These are phyloP conservation scores for Turritopsis rubra DNA, from an alignment of 30 jellyfish, hydroid and myxozoan genomes.

Conservation along the genomic window DNA sequence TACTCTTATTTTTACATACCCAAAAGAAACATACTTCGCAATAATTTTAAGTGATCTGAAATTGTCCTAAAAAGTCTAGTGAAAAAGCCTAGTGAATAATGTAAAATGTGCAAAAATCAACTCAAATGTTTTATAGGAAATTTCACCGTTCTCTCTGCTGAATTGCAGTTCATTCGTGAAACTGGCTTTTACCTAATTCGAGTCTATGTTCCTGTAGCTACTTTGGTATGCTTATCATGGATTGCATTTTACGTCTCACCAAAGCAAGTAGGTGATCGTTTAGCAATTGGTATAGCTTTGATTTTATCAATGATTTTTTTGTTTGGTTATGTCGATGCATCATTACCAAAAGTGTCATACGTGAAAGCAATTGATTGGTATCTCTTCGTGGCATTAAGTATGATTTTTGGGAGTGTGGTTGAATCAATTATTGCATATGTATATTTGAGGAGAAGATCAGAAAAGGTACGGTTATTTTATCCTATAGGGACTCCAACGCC, in stretches of 20 bases:
- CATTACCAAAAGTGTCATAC: slow-evolving; percentile 45
- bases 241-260: slow-evolving; percentile 23
- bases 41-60: too few species aligned
- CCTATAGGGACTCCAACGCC: background rate
- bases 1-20: too few species aligned
- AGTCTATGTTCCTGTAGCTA: slow-evolving; percentile 24
- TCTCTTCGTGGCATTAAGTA: slow-evolving; percentile 16
- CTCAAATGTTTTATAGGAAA: background rate
- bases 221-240: slow-evolving; percentile 38
- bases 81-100: too few species aligned
- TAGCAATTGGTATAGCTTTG: slow-evolving; percentile 37
- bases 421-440: slow-evolving; percentile 25
- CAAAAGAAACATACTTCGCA: too few species aligned
- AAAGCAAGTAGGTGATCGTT: slow-evolving; percentile 38
- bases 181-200: slow-evolving; percentile 35
- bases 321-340: slow-evolving; percentile 27
- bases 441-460: background rate
- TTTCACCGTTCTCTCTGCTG: slow-evolving; percentile 11
- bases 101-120: too few species aligned
- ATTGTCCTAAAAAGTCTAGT: too few species aligned
- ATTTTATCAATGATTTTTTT: slow-evolving; percentile 32
- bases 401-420: slow-evolving; percentile 22
- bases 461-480: background rate
- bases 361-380: slow-evolving; percentile 42
- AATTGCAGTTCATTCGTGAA: slow-evolving; percentile 13